Conservation (phyloP, 2,797 vertebrate genomes). For the Manis javanica region DNA sequence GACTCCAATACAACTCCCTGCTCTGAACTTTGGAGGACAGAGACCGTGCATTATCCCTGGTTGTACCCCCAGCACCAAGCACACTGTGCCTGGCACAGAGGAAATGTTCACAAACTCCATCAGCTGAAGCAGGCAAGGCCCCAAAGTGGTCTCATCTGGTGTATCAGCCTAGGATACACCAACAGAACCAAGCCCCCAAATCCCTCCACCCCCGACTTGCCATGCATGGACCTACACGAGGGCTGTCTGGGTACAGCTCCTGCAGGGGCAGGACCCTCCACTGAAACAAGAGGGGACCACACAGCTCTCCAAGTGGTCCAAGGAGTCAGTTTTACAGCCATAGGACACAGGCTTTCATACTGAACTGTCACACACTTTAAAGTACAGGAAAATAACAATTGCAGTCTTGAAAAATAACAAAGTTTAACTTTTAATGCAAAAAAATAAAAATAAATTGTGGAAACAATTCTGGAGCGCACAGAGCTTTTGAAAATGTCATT, state of each 20-base stretch:
- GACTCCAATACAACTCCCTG: not conserved
- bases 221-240: fast-evolving
- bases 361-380: slow-evolving; percentile 35
- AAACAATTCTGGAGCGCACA: slow-evolving; percentile 67
- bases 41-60: not conserved
- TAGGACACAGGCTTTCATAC: not conserved
- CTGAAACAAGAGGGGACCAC: not conserved
- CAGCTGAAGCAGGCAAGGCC: not conserved
- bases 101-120: not conserved
- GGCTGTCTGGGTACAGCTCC: not conserved
- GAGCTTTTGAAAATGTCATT: slow-evolving; percentile 73
- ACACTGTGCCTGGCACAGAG: not conserved
- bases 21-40: not conserved
- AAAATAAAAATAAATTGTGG: not conserved
- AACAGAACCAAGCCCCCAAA: not conserved
- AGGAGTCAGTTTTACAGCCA: not conserved
- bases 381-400: not conserved
- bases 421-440: slow-evolving; percentile 27
- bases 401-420: slow-evolving; percentile 28
- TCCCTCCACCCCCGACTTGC: not conserved
- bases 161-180: not conserved
- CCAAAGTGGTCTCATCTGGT: not conserved
- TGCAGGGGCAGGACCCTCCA: not conserved
- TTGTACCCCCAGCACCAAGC: not conserved
- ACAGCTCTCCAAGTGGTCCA: not conserved